These are phyloP conservation scores for Galleria mellonella DNA, from an alignment of 1,140 invertebrate species.

Conservation along the genomic window DNA sequence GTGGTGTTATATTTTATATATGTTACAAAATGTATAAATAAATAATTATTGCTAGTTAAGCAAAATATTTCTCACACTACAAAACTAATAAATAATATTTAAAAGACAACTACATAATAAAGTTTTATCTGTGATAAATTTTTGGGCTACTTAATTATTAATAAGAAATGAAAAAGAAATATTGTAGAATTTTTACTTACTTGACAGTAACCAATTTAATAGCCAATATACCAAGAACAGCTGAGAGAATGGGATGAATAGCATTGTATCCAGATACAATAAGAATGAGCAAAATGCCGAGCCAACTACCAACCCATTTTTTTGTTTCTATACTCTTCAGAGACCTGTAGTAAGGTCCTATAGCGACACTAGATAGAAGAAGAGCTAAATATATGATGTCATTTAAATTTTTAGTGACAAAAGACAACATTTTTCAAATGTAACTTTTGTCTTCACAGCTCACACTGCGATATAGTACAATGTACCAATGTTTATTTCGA, in stretches of 20 bases:
- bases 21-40: too few species aligned
- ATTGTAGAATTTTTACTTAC: constrained; percentile 32
- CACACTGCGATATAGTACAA: too few species aligned
- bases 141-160: too few species aligned
- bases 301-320: constrained; percentile 50
- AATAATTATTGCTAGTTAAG: too few species aligned
- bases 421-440: constrained; percentile 45
- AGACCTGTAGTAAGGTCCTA: constrained; percentile 51
- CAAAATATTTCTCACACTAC: too few species aligned
- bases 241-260: constrained; percentile 52
- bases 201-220: constrained; percentile 40
- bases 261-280: constrained; percentile 54
- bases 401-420: constrained; percentile 53
- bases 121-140: too few species aligned
- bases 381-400: constrained; percentile 62
- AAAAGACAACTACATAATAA: too few species aligned
- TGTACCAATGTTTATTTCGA: too few species aligned
- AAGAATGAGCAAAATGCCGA: constrained; percentile 48
- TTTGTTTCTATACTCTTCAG: constrained; percentile 33
- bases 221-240: constrained; percentile 35
- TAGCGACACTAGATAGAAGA: constrained; percentile 47
- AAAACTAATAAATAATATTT: too few species aligned
- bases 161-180: too few species aligned
- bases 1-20: too few species aligned
- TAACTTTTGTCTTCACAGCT: too few species aligned